Evolutionary conservation across 1,140 invertebrate species (phyloP).

Genomic region (Chelonus insularis): DNA sequence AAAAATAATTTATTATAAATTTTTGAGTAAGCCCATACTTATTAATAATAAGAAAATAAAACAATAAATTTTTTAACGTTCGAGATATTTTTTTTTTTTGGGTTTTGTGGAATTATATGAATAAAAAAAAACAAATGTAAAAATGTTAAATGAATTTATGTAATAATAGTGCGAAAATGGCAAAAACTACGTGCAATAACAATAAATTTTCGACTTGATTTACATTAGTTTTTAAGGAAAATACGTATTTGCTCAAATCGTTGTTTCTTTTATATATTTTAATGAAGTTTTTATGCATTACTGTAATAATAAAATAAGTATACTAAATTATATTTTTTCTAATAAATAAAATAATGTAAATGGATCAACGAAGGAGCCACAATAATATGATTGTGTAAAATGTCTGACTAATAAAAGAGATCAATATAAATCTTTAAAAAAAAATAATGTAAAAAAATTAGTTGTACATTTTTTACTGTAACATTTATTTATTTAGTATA

Average conservation of each 20-base stretch:
- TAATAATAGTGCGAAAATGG: constrained; percentile 1
- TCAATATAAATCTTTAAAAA: too few species aligned
- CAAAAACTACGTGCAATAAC: constrained; percentile 54
- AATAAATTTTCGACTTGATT: constrained; percentile 40
- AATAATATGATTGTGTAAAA: neutral
- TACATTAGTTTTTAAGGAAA: constrained; percentile 35
- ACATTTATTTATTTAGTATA: constrained; percentile 52
- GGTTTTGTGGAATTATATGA: too few species aligned
- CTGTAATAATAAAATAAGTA: constrained; percentile 39
- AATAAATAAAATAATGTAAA: constrained; percentile 25
- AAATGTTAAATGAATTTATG: too few species aligned
- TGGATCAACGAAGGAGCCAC: constrained; percentile 5
- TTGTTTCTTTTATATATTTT: constrained; percentile 58
- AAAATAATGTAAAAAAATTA: constrained; percentile 5
- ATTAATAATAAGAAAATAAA: too few species aligned
- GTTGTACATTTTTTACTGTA: constrained; percentile 44
- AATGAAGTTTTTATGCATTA: constrained; percentile 45
- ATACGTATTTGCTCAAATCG: constrained; percentile 56
- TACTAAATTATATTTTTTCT: constrained; percentile 57
- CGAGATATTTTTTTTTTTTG: too few species aligned
- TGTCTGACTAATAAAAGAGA: neutral
- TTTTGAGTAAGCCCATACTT: too few species aligned
- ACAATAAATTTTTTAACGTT: too few species aligned
- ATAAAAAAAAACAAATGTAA: neutral
- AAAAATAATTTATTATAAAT: too few species aligned